These are phyloP conservation scores for Aphaenogaster ashmeadi DNA, from an alignment of 1,140 invertebrate genomes.

Conservation along the genomic window DNA sequence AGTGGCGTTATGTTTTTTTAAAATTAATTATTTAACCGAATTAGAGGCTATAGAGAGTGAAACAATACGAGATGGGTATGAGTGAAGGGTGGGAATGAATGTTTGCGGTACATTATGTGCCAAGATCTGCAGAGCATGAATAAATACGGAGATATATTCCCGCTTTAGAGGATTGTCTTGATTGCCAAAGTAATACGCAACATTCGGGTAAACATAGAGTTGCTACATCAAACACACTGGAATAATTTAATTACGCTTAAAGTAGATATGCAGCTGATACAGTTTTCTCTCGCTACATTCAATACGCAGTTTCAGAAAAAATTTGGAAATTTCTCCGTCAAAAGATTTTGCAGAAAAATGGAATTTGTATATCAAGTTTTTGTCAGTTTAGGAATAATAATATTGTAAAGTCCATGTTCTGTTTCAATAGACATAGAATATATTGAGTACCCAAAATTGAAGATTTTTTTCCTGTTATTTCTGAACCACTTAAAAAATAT, in stretches of 20 bases:
- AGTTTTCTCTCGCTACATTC: background rate
- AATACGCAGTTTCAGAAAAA: background rate
- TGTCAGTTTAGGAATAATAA: background rate
- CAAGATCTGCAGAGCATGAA: slow-evolving; percentile 29
- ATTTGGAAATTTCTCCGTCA: background rate
- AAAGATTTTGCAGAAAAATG: background rate
- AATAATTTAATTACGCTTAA: slow-evolving; percentile 29
- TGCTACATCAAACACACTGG: slow-evolving; percentile 14
- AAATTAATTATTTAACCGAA: background rate
- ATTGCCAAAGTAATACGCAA: slow-evolving; percentile 48
- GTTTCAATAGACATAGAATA: too few species aligned
- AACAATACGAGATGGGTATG: background rate
- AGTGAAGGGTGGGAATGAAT: slow-evolving; percentile 8
- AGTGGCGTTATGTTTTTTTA: background rate
- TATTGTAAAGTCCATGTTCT: background rate
- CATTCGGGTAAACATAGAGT: slow-evolving; percentile 17
- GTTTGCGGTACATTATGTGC: slow-evolving; percentile 42
- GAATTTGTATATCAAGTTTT: background rate
- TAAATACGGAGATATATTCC: slow-evolving; percentile 41
- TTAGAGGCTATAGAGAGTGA: background rate
- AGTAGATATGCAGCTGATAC: background rate
- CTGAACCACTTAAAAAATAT: too few species aligned
- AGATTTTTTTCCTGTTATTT: background rate
- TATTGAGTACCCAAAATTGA: too few species aligned
- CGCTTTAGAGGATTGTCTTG: slow-evolving; percentile 35